These are phyloP conservation scores for Stichopus chloronotus DNA, from an alignment of 35 echinoderm and acorn worm species.

Conservation along the genomic window DNA sequence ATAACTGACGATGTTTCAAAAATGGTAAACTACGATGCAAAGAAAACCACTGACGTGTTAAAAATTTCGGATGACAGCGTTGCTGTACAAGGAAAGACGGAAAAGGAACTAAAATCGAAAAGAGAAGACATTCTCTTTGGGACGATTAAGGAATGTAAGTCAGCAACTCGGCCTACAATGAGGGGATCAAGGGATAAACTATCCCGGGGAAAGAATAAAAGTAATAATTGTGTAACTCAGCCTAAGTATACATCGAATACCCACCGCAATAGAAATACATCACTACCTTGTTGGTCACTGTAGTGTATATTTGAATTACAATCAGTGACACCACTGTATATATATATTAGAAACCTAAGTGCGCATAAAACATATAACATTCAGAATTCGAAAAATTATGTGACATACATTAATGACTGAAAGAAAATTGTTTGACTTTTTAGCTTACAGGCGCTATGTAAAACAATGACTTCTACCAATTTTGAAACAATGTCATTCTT, in stretches of 20 bases:
- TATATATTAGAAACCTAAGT: too few relatives aligned
- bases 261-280: not conserved
- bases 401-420: too few relatives aligned
- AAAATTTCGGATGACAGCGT: constrained; percentile 25
- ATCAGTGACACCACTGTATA: too few relatives aligned
- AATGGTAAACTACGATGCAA: not conserved
- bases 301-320: too few relatives aligned
- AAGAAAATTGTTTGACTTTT: too few relatives aligned
- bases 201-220: not conserved
- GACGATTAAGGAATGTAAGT: constrained; percentile 1
- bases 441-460: too few relatives aligned
- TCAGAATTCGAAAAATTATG: too few relatives aligned
- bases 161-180: not conserved
- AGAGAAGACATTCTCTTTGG: constrained; percentile 28
- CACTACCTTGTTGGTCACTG: too few relatives aligned
- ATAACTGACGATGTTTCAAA: too few relatives aligned
- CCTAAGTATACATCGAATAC: not conserved
- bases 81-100: not conserved
- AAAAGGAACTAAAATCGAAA: constrained; percentile 19
- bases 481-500: too few relatives aligned
- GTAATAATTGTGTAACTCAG: not conserved
- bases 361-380: too few relatives aligned
- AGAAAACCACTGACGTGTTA: constrained; percentile 9
- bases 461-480: too few relatives aligned
- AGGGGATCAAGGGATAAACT: not conserved